A percentile compares a stretch with the other conserved stretches of the same genome.
These are phyloP conservation scores for Calyptomena viridis DNA, from an alignment of 2,113 vertebrate genomes.

Conservation along the genomic window DNA sequence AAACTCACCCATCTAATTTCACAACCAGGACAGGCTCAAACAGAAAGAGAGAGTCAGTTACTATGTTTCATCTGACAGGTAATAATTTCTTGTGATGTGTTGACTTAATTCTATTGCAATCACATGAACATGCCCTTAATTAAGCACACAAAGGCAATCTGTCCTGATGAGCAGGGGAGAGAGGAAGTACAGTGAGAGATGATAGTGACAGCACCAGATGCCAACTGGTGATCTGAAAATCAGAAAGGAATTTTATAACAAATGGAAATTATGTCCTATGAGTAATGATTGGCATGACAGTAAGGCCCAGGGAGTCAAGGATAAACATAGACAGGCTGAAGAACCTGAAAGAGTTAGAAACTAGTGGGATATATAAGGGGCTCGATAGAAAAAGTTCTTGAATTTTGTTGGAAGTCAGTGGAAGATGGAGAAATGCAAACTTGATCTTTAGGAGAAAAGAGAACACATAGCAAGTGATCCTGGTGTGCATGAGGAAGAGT, in stretches of 20 bases:
- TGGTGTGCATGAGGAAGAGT: not conserved
- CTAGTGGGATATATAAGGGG: not conserved
- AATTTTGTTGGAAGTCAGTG: not conserved
- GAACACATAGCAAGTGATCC: not conserved
- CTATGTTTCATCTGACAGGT: conserved; percentile 44
- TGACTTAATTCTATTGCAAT: conserved; percentile 42
- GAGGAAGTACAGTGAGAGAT: not conserved
- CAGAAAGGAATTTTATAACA: not conserved
- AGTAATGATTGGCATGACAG: not conserved
- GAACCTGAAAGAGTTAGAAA: not conserved
- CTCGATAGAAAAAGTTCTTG: not conserved
- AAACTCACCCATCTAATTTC: conserved; percentile 22
- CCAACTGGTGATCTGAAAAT: not conserved
- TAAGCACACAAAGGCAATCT: conserved; percentile 11
- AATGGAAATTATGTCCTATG: not conserved
- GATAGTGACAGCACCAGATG: not conserved
- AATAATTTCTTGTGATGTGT: conserved; percentile 31
- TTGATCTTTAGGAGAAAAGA: not conserved
- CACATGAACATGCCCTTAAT: conserved; percentile 4
- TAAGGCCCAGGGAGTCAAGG: not conserved
- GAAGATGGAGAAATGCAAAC: not conserved
- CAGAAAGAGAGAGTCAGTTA: conserved; percentile 24
- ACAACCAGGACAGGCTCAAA: conserved; percentile 39
- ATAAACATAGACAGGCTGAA: not conserved
- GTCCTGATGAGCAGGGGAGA: not conserved